Percentiles rank a stretch among this genome's conserved stretches.
phyloP scores from a whole-genome alignment of 2,888 invertebrate species.

The Junonia oenone region DNA sequence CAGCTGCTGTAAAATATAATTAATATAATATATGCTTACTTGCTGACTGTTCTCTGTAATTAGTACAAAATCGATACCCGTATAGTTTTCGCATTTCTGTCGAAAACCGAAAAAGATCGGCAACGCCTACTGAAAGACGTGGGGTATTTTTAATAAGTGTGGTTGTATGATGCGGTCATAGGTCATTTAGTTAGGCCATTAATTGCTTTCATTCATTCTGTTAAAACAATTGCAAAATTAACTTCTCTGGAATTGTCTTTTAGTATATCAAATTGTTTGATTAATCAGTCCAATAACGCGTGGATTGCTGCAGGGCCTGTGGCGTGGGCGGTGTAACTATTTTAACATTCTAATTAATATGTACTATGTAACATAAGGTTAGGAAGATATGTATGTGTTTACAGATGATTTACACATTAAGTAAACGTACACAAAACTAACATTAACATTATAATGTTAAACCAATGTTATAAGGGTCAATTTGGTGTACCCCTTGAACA shows the following conservation, averaged over 20 bases:
- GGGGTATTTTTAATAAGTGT: not conserved
- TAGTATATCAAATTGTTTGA: not conserved
- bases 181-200: not conserved
- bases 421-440: not conserved
- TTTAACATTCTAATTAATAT: not conserved
- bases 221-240: not conserved
- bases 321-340: not conserved
- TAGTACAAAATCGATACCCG: too few relatives aligned
- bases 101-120: too few relatives aligned
- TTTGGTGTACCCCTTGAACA: not conserved
- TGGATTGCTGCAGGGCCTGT: too few relatives aligned
- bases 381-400: conserved; percentile 6
- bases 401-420: not conserved
- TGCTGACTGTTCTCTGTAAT: too few relatives aligned
- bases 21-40: too few relatives aligned
- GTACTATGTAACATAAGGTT: conserved; percentile 1
- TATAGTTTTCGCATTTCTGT: too few relatives aligned
- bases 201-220: too few relatives aligned
- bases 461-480: not conserved
- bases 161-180: not conserved
- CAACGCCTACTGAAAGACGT: too few relatives aligned
- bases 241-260: not conserved
- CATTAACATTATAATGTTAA: not conserved
- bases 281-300: not conserved
- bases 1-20: too few relatives aligned